Evolutionary conservation across 2,888 invertebrate species (phyloP).

Genomic region (Scaptodrosophila latifasciaeformis): DNA sequence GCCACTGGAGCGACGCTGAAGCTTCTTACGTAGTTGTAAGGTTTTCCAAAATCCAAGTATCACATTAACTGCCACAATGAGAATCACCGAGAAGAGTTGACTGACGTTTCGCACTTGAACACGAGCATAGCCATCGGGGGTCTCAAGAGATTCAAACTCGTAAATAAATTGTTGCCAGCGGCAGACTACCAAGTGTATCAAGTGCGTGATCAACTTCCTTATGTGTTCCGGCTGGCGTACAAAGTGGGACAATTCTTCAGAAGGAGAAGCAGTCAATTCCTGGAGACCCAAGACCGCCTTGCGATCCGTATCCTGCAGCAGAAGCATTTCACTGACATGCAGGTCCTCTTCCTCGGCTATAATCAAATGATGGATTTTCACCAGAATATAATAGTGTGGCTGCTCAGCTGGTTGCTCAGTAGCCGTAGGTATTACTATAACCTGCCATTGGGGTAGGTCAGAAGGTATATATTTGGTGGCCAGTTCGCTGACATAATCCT

Average conservation of each 20-base stretch:
- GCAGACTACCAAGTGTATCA: constrained; percentile 82
- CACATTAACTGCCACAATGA: constrained; percentile 81
- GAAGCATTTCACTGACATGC: constrained; percentile 84
- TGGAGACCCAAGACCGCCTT: constrained; percentile 45
- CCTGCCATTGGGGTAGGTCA: constrained; percentile 87
- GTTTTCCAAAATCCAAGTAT: constrained; percentile 79
- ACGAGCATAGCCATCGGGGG: constrained; percentile 75
- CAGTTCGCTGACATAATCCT: constrained; percentile 86
- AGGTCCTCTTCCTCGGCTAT: constrained; percentile 82
- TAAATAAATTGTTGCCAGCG: constrained; percentile 88
- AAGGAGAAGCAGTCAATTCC: constrained; percentile 52
- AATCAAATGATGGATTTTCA: constrained; percentile 85
- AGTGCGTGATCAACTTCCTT: constrained; percentile 80
- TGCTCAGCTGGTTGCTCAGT: neutral
- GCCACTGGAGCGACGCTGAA: constrained; percentile 36
- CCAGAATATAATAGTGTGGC: constrained; percentile 77
- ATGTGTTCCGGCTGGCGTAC: constrained; percentile 80
- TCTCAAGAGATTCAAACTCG: constrained; percentile 85
- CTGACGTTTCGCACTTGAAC: constrained; percentile 57
- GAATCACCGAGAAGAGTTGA: constrained; percentile 77
- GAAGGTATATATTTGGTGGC: constrained; percentile 85
- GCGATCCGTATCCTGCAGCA: constrained; percentile 76
- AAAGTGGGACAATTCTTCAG: constrained; percentile 76
- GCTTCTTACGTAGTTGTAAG: constrained; percentile 38
- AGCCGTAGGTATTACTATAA: constrained; percentile 80